A percentile compares a stretch with the other conserved stretches of the same genome.
Evolutionary conservation across 92 coral and sea anemone species (phyloP).

Genomic region (Scolanthus callimorphus): DNA sequence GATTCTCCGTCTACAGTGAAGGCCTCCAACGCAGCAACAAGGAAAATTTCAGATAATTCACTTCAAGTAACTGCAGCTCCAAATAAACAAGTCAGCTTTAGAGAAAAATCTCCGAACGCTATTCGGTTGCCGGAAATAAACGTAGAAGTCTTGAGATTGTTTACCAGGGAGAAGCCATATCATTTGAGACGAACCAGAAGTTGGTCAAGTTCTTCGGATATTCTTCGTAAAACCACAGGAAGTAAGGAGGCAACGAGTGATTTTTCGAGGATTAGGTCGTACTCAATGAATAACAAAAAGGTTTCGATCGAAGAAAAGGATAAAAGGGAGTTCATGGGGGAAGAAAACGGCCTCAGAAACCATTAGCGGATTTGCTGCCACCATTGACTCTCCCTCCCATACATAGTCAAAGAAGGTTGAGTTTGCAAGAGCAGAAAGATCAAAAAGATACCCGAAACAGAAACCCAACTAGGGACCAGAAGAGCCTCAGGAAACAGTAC

Average conservation of each 20-base stretch:
- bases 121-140: background rate
- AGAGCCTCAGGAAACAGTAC: constrained; percentile 24
- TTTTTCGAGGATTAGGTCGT: no score
- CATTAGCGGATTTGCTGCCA: constrained; percentile 26
- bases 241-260: background rate
- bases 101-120: background rate
- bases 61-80: background rate
- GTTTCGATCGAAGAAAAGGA: constrained; percentile 2
- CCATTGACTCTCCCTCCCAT: constrained; percentile 28
- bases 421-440: constrained; percentile 23
- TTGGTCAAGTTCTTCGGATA: constrained; percentile 17
- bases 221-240: constrained; percentile 1
- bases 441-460: background rate
- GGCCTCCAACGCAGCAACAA: no score
- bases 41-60: no score
- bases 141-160: background rate
- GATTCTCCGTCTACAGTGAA: no score
- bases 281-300: no score
- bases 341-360: constrained; percentile 11
- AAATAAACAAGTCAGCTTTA: background rate
- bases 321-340: background rate
- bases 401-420: constrained; percentile 16
- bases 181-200: constrained; percentile 18
- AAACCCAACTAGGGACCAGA: background rate
- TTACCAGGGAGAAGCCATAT: background rate